Base-by-base conservation (phyloP, 2,888 invertebrate species). In the Eupithecia exiguata region DNA sequence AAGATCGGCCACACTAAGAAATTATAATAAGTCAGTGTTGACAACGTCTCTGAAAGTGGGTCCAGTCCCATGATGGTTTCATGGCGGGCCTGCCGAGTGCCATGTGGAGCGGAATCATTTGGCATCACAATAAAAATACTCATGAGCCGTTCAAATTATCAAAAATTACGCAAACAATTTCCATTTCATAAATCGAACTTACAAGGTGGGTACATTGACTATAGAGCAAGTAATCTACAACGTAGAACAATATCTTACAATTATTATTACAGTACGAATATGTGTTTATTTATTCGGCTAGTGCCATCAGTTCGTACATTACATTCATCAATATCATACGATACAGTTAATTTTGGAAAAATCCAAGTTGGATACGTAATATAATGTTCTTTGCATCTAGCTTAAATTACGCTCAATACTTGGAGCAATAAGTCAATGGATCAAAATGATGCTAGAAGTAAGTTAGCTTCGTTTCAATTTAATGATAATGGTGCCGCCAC, bases 191-290 rank as follows among this genome's bases (percentile, higher is more conserved):
- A 84, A 88, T 83, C 86, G 84, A 89, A 87, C 86, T 87, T 87
- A 85, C 84, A 92, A 65, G 92, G 93, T 93, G 93, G 93, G 93
- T 87, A 89, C 86, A 88, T 87, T 92, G 92, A 92, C 92, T 92
- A 92, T 83, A 89, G 87, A 89, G 88, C 81, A 83, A 85, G 83
- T 84, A 82, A 81, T 79, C 86, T 88, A 88, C 81, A 84, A 82
- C 85, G 86, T 87, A 88, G 77, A 81, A 82, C 72, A 73, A 71
- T 84, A 81, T 72, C 74, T 83, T 88, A 86, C 74, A 69, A 71
- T 74, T 78, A 84, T 82, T 85, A 72, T 74, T 78, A 84, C 82
- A 84, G 78, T 77, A 79, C 76, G 82, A 79, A 40, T 46, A 68
- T 69, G 68, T 53, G 83, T 83, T 81, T 84, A 84, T 74, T 80